Conservation (phyloP, 2,113 vertebrate genomes). For the Polypterus senegalus region DNA sequence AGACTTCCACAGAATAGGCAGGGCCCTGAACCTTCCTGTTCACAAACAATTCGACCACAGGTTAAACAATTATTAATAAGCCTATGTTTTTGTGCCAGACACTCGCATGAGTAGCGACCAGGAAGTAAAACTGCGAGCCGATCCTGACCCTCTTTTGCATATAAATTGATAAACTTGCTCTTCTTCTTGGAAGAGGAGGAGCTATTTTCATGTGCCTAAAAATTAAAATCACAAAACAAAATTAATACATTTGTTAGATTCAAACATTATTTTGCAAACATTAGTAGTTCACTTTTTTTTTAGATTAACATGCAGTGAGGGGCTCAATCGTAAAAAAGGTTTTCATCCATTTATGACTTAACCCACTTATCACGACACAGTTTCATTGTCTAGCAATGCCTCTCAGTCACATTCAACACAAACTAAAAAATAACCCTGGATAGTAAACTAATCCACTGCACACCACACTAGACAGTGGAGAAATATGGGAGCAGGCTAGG, state of each 20-base stretch:
- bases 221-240: slow-evolving; percentile 4
- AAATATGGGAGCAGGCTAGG: no score
- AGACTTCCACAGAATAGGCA: slow-evolving; percentile 82
- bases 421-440: no score
- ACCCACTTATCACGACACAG: no score
- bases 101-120: slow-evolving; percentile 76
- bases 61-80: slow-evolving; percentile 90
- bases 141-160: slow-evolving; percentile 83
- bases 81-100: slow-evolving; percentile 86
- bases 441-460: no score
- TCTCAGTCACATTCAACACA: no score
- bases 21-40: slow-evolving; percentile 88
- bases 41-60: slow-evolving; percentile 85
- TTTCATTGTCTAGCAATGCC: no score
- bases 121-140: slow-evolving; percentile 71
- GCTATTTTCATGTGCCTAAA: slow-evolving; percentile 65
- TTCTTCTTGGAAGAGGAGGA: slow-evolving; percentile 64
- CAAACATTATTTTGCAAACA: no score
- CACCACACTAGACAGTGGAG: no score
- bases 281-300: no score
- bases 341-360: no score
- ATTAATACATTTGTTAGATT: neutral
- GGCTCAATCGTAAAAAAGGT: no score
- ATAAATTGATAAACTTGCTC: slow-evolving; percentile 79
- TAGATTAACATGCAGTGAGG: no score